Percentiles rank a stretch among this genome's conserved stretches.
These are phyloP conservation scores for Petrocephalus sullivani DNA, from an alignment of 2,797 vertebrate species.

Conservation along the genomic window DNA sequence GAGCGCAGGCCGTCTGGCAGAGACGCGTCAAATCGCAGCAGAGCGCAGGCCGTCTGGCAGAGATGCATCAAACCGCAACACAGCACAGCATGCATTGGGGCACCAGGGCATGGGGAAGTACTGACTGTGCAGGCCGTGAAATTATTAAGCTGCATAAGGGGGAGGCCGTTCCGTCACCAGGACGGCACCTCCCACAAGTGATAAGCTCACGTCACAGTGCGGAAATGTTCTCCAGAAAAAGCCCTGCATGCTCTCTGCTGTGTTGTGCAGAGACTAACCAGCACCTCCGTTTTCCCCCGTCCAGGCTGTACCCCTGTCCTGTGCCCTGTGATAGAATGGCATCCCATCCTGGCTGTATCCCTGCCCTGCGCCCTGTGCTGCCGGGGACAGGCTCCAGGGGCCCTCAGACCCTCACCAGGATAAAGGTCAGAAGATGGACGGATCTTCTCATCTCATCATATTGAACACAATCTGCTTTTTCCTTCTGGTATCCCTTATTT, in stretches of 20 bases:
- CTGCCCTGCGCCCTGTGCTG: background rate
- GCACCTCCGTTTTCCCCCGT: background rate
- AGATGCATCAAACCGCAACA: no score
- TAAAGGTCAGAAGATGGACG: background rate
- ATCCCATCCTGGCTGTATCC: background rate
- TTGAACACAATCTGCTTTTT: background rate
- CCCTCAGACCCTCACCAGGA: background rate
- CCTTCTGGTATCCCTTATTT: background rate
- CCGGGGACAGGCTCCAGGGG: background rate
- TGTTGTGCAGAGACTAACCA: background rate
- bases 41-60: no score
- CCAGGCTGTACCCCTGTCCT: background rate
- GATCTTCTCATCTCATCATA: background rate
- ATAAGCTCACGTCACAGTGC: background rate
- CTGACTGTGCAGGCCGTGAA: background rate
- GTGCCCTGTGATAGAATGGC: background rate
- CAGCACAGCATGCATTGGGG: background rate
- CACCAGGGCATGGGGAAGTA: background rate
- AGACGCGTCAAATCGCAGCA: background rate
- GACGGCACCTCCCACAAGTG: background rate
- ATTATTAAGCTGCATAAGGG: background rate
- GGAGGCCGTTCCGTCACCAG: background rate
- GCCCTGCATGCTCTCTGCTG: background rate
- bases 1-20: no score
- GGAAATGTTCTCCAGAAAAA: background rate